These are phyloP conservation scores for Drosophila tsacasi DNA, from an alignment of 1,140 invertebrate species.

Conservation along the genomic window DNA sequence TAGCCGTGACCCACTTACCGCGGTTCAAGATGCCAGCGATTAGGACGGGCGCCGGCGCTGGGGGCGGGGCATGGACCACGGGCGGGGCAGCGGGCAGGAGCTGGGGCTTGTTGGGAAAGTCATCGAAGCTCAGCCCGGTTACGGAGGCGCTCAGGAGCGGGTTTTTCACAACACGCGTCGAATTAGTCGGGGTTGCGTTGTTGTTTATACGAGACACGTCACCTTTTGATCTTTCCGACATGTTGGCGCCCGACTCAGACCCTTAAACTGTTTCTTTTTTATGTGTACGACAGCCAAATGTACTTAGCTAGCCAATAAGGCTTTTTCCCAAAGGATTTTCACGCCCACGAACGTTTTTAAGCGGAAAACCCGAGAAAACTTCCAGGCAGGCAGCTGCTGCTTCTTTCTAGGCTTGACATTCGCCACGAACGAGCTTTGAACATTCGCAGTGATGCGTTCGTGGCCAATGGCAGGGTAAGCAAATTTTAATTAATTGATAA, in stretches of 20 bases:
- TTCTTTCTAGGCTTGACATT: conserved; percentile 27
- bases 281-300: neutral
- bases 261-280: neutral
- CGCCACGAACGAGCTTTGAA: neutral
- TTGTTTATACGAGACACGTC: conserved; percentile 81
- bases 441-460: too few species aligned
- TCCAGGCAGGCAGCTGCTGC: conserved; percentile 47
- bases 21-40: conserved; percentile 76
- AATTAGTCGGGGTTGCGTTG: conserved; percentile 44
- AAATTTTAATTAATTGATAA: conserved; percentile 9
- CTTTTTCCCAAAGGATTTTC: conserved; percentile 5
- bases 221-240: conserved; percentile 84
- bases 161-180: conserved; percentile 75
- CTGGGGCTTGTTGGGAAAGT: conserved; percentile 82
- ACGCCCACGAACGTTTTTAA: conserved; percentile 22
- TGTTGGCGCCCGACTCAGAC: conserved; percentile 28
- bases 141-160: conserved; percentile 81
- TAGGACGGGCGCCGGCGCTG: conserved; percentile 58
- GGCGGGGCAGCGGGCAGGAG: conserved; percentile 80
- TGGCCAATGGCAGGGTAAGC: neutral
- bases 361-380: conserved; percentile 37
- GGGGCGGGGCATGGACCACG: conserved; percentile 70
- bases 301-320: neutral
- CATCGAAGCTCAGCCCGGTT: conserved; percentile 78
- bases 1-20: conserved; percentile 78